Evolutionary conservation across 2,797 vertebrate species (phyloP), one percentile per base, ranked within the genome.

Genomic region (Dermochelys coriacea): DNA sequence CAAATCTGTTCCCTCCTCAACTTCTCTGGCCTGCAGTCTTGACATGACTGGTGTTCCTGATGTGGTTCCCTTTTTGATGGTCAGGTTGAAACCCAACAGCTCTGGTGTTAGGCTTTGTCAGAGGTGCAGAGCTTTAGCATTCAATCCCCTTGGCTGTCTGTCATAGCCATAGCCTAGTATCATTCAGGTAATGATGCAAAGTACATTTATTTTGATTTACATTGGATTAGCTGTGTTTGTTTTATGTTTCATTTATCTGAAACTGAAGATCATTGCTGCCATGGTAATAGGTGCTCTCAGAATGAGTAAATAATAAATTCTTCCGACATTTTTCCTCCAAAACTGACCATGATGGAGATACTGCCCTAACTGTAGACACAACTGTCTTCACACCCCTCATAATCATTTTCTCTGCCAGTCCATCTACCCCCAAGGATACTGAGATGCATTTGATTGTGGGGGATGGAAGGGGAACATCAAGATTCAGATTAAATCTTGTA

Each of bases 291-390:
- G 84, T 89, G 54, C 59, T 88, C 55, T 83, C 92, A 61, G 88
- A 92, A 92, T 25, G 37, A 90, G 86, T 94, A 93, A 92, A 91
- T 45, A 49, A 82, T 88, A 85, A 93, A 93, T 84, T 8, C 37
- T 45, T 93, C 94, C 90, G 91, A 87, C 86, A 87, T 91, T 27
- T 23, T 74, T 92, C 93, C 85, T 77, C 52, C 51, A 88, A 96
- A 95, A 80, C 10, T 50, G 49, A 77, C 68, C 37, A 15, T 82
- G 51, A 19, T 12, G 50, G 82, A 78, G 18, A 71, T n/a, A 3
- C 51, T 88, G 78, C 94, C 74, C 74, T 90, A 89, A 92, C 90
- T 81, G 92, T 84, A 87, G 61, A 75, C 8, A 57, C 25, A 93
- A 91, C 34, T 80, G n/a, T 19, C 4, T 81, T 59, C 80, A 82